phyloP scores from a whole-genome alignment of 2,113 vertebrate genomes.

The Anarhynchus alexandrinus region DNA sequence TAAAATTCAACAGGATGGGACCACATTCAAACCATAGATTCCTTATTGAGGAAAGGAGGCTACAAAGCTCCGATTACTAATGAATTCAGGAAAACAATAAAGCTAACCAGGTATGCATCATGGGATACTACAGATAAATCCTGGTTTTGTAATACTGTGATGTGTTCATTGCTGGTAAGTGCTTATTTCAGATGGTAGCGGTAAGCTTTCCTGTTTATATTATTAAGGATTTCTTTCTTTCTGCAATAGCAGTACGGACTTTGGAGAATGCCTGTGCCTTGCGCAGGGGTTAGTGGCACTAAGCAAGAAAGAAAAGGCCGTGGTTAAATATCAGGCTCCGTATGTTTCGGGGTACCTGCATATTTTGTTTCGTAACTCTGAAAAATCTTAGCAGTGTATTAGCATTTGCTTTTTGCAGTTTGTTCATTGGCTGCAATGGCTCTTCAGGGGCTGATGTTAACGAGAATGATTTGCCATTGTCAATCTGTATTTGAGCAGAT shows the following conservation, averaged over 20 bases:
- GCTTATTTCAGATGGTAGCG: neutral
- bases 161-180: neutral
- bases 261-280: neutral
- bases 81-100: conserved; percentile 99
- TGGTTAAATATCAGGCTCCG: neutral
- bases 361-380: neutral
- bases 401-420: neutral
- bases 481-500: neutral
- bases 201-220: neutral
- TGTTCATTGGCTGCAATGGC: neutral
- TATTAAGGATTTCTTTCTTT: neutral
- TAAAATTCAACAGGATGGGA: conserved; percentile 89
- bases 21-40: conserved; percentile 99
- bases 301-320: neutral
- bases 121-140: neutral
- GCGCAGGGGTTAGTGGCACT: neutral
- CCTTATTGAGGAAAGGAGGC: conserved; percentile 99
- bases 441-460: neutral
- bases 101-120: conserved; percentile 95
- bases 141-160: neutral
- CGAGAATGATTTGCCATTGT: neutral
- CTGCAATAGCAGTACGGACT: neutral
- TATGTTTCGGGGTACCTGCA: neutral
- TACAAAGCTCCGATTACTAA: conserved; percentile 99
- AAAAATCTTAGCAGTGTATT: neutral